A percentile compares a stretch with the other conserved stretches of the same genome.
phyloP scores from a whole-genome alignment of 2,113 vertebrate species.

The Desmodus rotundus region DNA sequence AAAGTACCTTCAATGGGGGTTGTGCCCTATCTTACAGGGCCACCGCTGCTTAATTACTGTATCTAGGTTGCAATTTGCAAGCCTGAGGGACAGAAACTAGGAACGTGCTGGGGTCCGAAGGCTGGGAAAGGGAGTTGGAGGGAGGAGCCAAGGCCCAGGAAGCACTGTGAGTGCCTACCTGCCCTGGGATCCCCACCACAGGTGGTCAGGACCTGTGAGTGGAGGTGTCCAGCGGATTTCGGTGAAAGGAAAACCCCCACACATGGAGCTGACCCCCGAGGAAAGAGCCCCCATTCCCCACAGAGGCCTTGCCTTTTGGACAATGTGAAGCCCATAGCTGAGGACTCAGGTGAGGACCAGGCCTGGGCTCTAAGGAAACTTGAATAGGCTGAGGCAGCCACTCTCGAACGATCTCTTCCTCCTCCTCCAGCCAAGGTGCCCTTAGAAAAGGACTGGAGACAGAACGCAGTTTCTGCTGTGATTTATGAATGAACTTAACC shows the following conservation, averaged over 20 bases:
- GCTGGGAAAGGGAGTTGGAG: too few species aligned
- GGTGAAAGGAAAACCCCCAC: not conserved
- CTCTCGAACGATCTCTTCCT: not conserved
- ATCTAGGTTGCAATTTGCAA: not conserved
- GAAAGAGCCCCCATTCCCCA: not conserved
- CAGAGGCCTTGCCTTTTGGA: not conserved
- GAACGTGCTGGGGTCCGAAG: not conserved
- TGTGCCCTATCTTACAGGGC: not conserved
- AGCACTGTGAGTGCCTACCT: not conserved
- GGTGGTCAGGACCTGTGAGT: not conserved
- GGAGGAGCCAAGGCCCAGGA: not conserved
- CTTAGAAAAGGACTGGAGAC: not conserved
- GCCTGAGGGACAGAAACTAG: not conserved
- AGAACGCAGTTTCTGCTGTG: not conserved
- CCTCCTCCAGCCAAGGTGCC: fast-evolving
- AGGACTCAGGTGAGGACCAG: not conserved
- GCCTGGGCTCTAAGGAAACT: not conserved
- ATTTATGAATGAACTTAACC: not conserved
- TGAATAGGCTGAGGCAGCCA: not conserved
- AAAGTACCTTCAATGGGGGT: not conserved
- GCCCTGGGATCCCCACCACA: not conserved
- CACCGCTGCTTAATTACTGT: not conserved
- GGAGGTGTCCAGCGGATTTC: fast-evolving
- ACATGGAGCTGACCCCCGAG: not conserved
- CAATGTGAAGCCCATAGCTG: not conserved